Conservation (phyloP, 2,888 invertebrate genomes). For the Acanthopleura granulata region DNA sequence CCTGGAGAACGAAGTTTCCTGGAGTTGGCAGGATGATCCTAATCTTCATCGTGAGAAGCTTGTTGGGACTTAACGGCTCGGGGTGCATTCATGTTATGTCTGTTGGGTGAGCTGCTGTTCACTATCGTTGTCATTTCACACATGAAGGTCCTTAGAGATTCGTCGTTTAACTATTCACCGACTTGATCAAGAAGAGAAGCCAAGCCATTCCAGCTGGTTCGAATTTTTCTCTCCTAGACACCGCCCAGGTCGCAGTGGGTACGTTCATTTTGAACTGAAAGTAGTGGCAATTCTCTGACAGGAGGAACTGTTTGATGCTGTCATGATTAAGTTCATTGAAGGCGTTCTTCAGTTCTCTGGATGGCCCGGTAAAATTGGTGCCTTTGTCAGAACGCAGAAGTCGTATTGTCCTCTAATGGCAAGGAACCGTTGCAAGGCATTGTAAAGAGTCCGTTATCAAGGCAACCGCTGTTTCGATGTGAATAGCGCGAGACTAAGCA, state of each 20-base stretch:
- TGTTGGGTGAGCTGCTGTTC: conserved; percentile 34
- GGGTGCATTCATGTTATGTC: conserved; percentile 20
- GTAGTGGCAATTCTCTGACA: conserved; percentile 26
- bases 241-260: conserved; percentile 43
- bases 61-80: conserved; percentile 18
- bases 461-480: conserved; percentile 43
- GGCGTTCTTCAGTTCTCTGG: conserved; percentile 28
- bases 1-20: conserved; percentile 29
- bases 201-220: conserved; percentile 36
- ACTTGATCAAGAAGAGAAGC: conserved; percentile 24
- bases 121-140: conserved; percentile 33
- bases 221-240: conserved; percentile 46
- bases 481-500: conserved; percentile 51
- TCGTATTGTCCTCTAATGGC: conserved; percentile 33
- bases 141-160: conserved; percentile 33
- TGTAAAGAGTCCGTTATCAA: conserved; percentile 39
- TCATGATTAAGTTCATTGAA: conserved; percentile 24
- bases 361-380: conserved; percentile 35
- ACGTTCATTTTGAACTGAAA: conserved; percentile 39
- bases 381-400: conserved; percentile 35
- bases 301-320: conserved; percentile 23
- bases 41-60: conserved; percentile 31
- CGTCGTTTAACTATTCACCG: conserved; percentile 27
- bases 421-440: conserved; percentile 33
- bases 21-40: conserved; percentile 31